These are phyloP conservation scores for Andinoacara biseriatus DNA, from an alignment of 2,113 vertebrate genomes.

Conservation along the genomic window DNA sequence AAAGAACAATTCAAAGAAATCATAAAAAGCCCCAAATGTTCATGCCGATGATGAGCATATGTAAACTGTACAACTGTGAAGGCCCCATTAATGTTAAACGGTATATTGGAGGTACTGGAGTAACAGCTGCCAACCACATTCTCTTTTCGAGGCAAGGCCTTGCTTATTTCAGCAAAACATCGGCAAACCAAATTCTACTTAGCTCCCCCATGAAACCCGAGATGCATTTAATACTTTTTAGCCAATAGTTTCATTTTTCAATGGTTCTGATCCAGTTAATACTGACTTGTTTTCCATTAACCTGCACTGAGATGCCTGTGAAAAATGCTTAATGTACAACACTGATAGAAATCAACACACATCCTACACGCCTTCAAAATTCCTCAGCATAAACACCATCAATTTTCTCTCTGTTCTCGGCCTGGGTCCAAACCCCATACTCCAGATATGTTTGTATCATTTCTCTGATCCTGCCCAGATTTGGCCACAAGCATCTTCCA, in stretches of 20 bases:
- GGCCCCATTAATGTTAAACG: background rate
- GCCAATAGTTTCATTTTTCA: background rate
- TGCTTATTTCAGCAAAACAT: background rate
- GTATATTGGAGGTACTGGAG: background rate
- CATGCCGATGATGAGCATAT: background rate
- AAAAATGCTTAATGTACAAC: constrained; percentile 32
- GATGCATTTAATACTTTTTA: background rate
- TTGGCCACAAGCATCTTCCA: constrained; percentile 71
- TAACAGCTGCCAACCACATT: background rate
- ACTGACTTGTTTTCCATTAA: background rate
- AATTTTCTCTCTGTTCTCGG: constrained; percentile 58
- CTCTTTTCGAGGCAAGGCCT: background rate
- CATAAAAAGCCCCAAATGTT: background rate
- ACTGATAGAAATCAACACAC: constrained; percentile 68
- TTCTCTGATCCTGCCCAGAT: constrained; percentile 76
- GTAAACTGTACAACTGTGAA: background rate
- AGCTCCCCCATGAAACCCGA: background rate
- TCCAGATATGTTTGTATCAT: constrained; percentile 51
- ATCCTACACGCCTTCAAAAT: constrained; percentile 65
- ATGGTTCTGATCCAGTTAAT: background rate
- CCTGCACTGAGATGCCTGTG: constrained; percentile 33
- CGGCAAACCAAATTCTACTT: background rate
- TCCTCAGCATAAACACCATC: constrained; percentile 78
- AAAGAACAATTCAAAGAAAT: background rate
- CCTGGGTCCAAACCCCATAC: constrained; percentile 54